phyloP scores from a whole-genome alignment of 2,888 invertebrate species.

The Eubasilissa splendida region DNA sequence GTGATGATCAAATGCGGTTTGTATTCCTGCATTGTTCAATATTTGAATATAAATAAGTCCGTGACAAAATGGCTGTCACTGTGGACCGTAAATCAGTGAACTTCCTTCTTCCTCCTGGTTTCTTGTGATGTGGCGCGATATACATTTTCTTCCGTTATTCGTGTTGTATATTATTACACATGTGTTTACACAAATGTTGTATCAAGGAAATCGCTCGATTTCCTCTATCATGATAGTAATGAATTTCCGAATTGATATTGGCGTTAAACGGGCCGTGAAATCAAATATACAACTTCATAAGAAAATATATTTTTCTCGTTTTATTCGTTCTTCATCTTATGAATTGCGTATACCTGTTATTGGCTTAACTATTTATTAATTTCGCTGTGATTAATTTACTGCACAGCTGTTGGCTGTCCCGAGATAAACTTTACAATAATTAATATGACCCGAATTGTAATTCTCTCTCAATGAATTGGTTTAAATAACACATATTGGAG shows the following conservation, averaged over 20 bases:
- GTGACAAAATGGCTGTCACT: background rate
- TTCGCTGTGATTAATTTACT: no score
- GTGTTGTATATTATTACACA: background rate
- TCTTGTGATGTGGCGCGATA: background rate
- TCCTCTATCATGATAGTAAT: background rate
- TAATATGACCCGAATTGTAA: no score
- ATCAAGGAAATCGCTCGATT: background rate
- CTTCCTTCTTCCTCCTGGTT: background rate
- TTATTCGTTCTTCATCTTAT: no score
- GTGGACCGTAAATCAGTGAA: slow-evolving; percentile 34
- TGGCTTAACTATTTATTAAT: no score
- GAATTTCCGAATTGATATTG: background rate
- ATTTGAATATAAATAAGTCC: slow-evolving; percentile 28
- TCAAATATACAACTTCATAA: background rate
- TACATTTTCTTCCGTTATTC: background rate
- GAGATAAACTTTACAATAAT: no score
- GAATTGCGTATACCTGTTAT: no score
- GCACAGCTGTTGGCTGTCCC: no score
- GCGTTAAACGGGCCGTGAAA: background rate
- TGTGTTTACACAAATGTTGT: background rate
- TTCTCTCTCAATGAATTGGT: no score
- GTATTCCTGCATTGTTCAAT: slow-evolving; percentile 36
- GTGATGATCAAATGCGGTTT: background rate
- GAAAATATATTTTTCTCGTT: no score
- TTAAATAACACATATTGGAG: background rate